Evolutionary conservation across 1,140 invertebrate genomes (phyloP), one percentile per base, ranked within the genome.

Genomic region (Anastatus disparis): DNA sequence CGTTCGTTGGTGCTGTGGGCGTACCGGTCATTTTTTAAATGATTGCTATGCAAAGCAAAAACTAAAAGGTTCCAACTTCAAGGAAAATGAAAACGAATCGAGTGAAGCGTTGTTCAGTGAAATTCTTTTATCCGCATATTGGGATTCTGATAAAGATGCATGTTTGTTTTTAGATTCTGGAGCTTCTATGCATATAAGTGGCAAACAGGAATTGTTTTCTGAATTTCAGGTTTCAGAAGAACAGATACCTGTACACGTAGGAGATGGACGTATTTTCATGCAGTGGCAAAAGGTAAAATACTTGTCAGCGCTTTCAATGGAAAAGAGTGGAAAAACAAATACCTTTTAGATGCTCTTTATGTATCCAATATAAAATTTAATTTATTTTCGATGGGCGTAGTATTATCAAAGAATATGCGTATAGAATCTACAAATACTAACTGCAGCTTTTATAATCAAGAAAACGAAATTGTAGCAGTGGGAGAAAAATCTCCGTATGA

Each of bases 311-410:
- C 71, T 20, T 74, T 52, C 22, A 63, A 80, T 59, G 76, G 76
- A 22, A 40, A 65, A 0, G 22, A 46, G 2, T 81, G 74, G 77
- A n/a, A 46, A 22, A 4, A 50, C 40, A 74, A 74, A 68, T 65
- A 75, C 76, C 68, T 84, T 15, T 58, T 78, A 1, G 75, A 86
- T 66, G 83, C 85, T 9, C 62, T 85, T 53, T 84, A 66, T n/a
- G 10, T 17, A 48, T 55, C 2, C 44, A 31, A n/a, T 38, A 20
- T 42, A 62, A 3, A 9, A 40, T 17, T 67, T 27, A 17, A 22
- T n/a, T 50, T 20, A 13, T 26, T 74, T 70, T 68, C 50, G 38
- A 72, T 81, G 10, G 80, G 78, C 22, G 20, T 75, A 38, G 79
- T 70, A 0, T 42, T 38, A 7, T 12, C n/a, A n/a, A n/a, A n/a